Conservation (phyloP, 2,888 invertebrate species). For the Caenorhabditis becei region DNA sequence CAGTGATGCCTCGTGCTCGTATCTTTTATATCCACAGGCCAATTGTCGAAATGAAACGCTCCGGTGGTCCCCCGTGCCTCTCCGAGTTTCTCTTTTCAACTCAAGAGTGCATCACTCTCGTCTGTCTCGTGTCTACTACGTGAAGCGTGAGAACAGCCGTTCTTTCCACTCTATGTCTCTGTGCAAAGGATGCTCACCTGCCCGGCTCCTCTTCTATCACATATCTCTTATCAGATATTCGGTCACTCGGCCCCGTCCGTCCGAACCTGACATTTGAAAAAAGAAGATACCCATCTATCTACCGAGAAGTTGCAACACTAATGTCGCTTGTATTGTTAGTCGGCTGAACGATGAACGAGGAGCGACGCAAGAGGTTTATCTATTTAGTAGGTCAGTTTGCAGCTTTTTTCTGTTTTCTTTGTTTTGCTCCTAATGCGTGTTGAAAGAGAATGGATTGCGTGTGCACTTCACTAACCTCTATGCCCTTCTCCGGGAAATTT, state of each 20-base stretch:
- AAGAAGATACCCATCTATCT: constrained; percentile 46
- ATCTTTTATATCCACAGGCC: constrained; percentile 21
- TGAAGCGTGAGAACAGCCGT: constrained; percentile 58
- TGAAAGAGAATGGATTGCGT: constrained; percentile 1
- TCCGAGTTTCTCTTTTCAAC: constrained; percentile 2
- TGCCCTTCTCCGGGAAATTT: neutral
- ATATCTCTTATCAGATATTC: constrained; percentile 53
- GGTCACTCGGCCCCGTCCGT: constrained; percentile 32
- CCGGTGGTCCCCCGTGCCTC: constrained; percentile 12
- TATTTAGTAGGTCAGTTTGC: constrained; percentile 54
- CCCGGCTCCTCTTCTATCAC: constrained; percentile 27
- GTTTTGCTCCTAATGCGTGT: neutral
- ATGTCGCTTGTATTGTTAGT: constrained; percentile 39
- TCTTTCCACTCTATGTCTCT: constrained; percentile 41
- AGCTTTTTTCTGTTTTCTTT: neutral
- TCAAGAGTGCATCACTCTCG: constrained; percentile 27
- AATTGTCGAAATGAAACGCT: constrained; percentile 39
- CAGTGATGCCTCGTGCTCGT: constrained; percentile 22
- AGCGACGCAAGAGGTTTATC: constrained; percentile 38
- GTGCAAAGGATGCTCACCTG: constrained; percentile 8
- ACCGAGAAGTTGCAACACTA: constrained; percentile 48
- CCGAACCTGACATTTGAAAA: constrained; percentile 57
- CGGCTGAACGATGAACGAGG: constrained; percentile 40
- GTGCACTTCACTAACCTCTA: constrained; percentile 1
- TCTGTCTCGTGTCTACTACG: constrained; percentile 43